Evolutionary conservation across 2,888 invertebrate genomes (phyloP).

Genomic region (Sarcophaga rosellei): DNA sequence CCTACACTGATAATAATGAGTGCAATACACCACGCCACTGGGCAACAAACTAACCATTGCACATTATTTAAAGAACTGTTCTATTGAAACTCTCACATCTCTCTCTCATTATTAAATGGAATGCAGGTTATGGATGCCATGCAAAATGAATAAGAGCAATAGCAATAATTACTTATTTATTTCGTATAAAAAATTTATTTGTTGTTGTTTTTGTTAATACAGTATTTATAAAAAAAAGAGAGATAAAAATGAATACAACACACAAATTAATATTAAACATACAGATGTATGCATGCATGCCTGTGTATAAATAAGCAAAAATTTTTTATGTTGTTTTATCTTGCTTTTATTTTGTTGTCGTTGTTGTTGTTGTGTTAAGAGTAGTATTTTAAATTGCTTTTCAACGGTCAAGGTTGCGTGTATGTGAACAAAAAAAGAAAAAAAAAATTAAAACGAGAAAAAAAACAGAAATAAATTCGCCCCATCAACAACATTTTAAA

Average conservation of each 20-base stretch:
- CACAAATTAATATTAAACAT: neutral
- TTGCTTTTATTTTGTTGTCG: slow-evolving; percentile 14
- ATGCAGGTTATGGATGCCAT: neutral
- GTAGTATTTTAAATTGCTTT: slow-evolving; percentile 73
- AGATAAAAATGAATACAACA: neutral
- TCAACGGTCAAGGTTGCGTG: slow-evolving; percentile 78
- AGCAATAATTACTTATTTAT: neutral
- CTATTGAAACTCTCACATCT: neutral
- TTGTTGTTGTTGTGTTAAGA: slow-evolving; percentile 38
- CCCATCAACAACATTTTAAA: neutral
- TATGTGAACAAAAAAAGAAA: slow-evolving; percentile 19
- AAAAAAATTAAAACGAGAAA: neutral
- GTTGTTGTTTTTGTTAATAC: neutral
- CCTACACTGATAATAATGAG: slow-evolving; percentile 1
- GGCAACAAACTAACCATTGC: neutral
- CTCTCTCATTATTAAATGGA: neutral
- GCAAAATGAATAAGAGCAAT: neutral
- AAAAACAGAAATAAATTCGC: neutral
- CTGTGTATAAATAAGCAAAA: slow-evolving; percentile 1
- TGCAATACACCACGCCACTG: neutral
- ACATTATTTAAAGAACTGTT: too few relatives aligned
- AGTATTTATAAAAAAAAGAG: neutral
- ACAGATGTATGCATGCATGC: neutral
- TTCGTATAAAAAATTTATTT: neutral
- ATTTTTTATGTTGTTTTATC: neutral